Evolutionary conservation across 2,888 invertebrate species (phyloP), one percentile per base, ranked within the genome.

Genomic region (Mycalesis mineus): DNA sequence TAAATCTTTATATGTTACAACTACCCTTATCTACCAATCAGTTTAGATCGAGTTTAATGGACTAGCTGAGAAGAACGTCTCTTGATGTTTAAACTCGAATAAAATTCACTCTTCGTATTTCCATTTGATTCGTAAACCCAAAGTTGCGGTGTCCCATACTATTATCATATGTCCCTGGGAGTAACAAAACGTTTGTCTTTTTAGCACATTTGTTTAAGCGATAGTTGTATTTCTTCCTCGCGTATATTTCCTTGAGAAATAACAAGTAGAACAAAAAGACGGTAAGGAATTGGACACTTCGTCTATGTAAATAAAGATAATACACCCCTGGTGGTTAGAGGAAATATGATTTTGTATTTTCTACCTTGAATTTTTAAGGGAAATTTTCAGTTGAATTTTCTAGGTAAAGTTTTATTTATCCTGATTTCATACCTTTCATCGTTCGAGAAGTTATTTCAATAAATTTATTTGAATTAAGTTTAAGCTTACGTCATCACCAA

Each of bases 171-270:
- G 84, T 88, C 87, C 82, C 80, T 69, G 71, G 74, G 81, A 77
- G 74, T 78, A 80, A 81, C 84, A 80, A 79, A 84, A 77, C 86
- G 87, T 88, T 88, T 83, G 87, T 88, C 88, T 88, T 88, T 88
- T 88, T 88, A 86, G 82, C 88, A 82, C 88, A 88, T 88, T 88
- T 88, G 83, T 88, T 79, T 82, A 80, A 84, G 73, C 74, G 79
- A 81, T 83, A 80, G 78, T 82, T 81, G 81, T 85, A 81, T 85
- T 84, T 85, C 81, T 81, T 77, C 75, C 80, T 77, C 77, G 76
- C 76, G 73, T 77, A 75, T 78, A 82, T 83, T 81, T 80, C 71
- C 72, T 69, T 73, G 69, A 67, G 72, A 65, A 70, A 52, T 31
- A 31, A 42, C 52, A 52, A 42, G 31, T 11, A 29, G 47, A 72